These are phyloP conservation scores for Cancer borealis DNA, from an alignment of 2,888 invertebrate genomes.

Conservation along the genomic window DNA sequence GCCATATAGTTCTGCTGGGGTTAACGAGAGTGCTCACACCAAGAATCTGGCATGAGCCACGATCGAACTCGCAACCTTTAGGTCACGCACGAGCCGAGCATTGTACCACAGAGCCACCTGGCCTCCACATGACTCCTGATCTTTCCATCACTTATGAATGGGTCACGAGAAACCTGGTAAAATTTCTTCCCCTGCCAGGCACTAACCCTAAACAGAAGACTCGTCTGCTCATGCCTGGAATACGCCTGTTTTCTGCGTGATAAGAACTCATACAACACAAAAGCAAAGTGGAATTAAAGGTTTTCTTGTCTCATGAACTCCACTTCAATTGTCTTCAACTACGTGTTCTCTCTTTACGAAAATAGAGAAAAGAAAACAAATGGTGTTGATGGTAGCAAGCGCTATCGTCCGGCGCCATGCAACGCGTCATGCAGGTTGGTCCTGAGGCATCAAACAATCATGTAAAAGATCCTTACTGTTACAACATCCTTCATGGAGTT, in stretches of 20 bases:
- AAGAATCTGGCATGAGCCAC: too few species aligned
- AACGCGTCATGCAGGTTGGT: background rate
- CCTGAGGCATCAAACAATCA: background rate
- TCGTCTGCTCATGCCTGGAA: background rate
- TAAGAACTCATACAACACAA: background rate
- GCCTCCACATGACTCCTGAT: background rate
- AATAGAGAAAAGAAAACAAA: too few species aligned
- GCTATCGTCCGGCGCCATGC: background rate
- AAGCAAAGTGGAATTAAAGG: background rate
- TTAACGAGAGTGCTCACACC: too few species aligned
- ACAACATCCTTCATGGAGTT: background rate
- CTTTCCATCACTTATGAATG: background rate
- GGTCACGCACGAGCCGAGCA: too few species aligned
- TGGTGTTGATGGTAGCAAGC: background rate
- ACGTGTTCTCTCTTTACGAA: too few species aligned
- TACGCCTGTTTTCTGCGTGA: background rate
- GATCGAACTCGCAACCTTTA: too few species aligned
- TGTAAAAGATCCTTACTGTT: too few species aligned
- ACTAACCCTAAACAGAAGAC: background rate
- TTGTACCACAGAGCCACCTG: background rate
- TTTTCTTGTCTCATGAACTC: background rate
- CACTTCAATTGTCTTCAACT: background rate
- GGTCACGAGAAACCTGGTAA: background rate
- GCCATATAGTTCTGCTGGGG: too few species aligned
- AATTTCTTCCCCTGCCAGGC: background rate